Conservation (phyloP, 2,888 invertebrate genomes). For the Caenorhabditis zanzibari region DNA sequence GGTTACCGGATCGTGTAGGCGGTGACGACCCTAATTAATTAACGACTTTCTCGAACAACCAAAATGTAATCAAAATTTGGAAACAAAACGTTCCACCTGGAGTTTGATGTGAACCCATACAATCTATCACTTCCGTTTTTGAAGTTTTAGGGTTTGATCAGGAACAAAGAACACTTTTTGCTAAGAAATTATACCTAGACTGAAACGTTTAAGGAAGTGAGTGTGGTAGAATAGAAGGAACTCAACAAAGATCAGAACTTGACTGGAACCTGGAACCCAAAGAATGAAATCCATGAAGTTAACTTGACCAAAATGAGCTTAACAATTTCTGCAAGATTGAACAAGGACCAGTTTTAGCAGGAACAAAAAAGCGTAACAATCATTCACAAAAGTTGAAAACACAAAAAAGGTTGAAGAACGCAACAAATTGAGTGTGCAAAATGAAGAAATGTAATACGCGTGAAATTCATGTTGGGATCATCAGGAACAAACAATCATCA, state of each 20-base stretch:
- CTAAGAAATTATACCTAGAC: background rate
- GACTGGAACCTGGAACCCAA: background rate
- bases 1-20: slow-evolving; percentile 50
- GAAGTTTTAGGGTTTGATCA: slow-evolving; percentile 40
- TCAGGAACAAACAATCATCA: slow-evolving; percentile 53
- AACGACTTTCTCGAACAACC: slow-evolving; percentile 31
- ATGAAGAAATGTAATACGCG: background rate
- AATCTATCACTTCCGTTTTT: slow-evolving; percentile 56
- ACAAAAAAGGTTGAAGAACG: slow-evolving; percentile 18
- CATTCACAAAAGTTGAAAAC: slow-evolving; percentile 21
- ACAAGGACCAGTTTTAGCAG: slow-evolving; percentile 30
- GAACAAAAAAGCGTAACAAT: slow-evolving; percentile 25
- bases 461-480: slow-evolving; percentile 7
- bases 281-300: background rate
- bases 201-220: slow-evolving; percentile 47
- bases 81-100: background rate
- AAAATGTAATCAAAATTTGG: slow-evolving; percentile 18
- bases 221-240: background rate
- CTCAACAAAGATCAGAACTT: slow-evolving; percentile 31
- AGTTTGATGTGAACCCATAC: slow-evolving; percentile 3
- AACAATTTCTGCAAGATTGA: slow-evolving; percentile 57
- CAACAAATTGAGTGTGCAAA: slow-evolving; percentile 45
- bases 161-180: slow-evolving; percentile 52
- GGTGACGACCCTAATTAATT: slow-evolving; percentile 52
- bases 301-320: slow-evolving; percentile 28